phyloP scores from a whole-genome alignment of 1,140 invertebrate genomes.

The Ridgeia piscesae region DNA sequence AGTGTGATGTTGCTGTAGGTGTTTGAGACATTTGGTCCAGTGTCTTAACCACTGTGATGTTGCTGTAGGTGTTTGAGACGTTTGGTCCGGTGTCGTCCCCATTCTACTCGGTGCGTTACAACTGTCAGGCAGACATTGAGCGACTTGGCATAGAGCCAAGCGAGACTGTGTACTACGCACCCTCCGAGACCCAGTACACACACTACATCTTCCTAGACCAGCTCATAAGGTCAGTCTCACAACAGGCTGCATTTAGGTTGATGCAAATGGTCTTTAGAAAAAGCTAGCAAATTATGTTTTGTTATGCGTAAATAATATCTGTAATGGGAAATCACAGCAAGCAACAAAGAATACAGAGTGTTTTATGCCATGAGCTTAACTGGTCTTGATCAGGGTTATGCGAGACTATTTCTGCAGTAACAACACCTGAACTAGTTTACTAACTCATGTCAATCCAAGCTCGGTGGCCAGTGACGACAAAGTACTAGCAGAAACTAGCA shows the following conservation, averaged over 20 bases:
- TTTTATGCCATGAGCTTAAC: too few species aligned
- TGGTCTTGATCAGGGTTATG: too few species aligned
- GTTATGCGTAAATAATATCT: not conserved
- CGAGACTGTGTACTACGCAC: constrained; percentile 77
- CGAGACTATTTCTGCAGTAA: too few species aligned
- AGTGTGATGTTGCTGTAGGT: too few species aligned
- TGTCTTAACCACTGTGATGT: not conserved
- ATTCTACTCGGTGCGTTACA: constrained; percentile 80
- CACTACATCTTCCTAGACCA: constrained; percentile 72
- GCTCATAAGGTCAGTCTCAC: constrained; percentile 60
- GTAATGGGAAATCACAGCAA: not conserved
- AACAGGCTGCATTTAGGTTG: not conserved
- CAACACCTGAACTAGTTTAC: too few species aligned
- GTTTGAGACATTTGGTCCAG: too few species aligned
- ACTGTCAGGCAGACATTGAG: constrained; percentile 72
- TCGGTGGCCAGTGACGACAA: too few species aligned
- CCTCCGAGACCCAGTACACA: constrained; percentile 69
- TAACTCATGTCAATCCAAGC: too few species aligned
- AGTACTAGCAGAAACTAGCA: too few species aligned
- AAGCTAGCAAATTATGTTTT: not conserved
- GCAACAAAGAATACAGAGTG: not conserved
- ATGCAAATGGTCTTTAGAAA: not conserved
- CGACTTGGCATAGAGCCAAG: constrained; percentile 67
- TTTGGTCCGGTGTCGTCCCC: constrained; percentile 79
- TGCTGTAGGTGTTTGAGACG: constrained; percentile 76